Evolutionary conservation across 2,888 invertebrate species (phyloP), one percentile per base, ranked within the genome.

Genomic region (Microchrysa polita): DNA sequence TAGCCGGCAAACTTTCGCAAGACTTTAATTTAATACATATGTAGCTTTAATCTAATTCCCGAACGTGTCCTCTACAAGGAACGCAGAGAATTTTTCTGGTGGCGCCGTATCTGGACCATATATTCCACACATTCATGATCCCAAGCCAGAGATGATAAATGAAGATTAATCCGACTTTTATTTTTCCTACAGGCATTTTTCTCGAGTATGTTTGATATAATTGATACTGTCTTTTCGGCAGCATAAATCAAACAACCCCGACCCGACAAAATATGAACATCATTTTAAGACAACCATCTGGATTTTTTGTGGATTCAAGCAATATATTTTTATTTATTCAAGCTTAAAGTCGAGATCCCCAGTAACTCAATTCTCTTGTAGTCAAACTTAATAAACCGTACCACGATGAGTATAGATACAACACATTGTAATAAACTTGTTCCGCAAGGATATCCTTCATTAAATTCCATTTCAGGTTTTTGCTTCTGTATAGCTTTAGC

Each of bases 231-330:
- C 61, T 61, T 61, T 34, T 40, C 40, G 34, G 61, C 5, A 27
- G 61, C 61, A 61, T 61, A 61, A 61, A 61, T 61, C 61, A 61
- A 61, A 61, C 61, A 61, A 61, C 14, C 27, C 40, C 61, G 40
- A 12, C 34, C 23, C 27, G 2, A 40, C 61, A 10, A 40, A 40
- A 27, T n/a, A 40, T 16, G 61, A 61, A 9, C 40, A 5, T 61
- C 18, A 23, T 40, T 61, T 40, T 18, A 34, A 40, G 61, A 16
- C 34, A 16, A n/a, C 40, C 61, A 61, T 34, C 34, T 61, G 61
- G 40, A 27, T 40, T 48, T n/a, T 40, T 27, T 16, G 10, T 61
- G 61, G 40, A 40, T 40, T n/a, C n/a, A n/a, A 27, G 18, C 61
- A 61, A 23, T 40, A 61, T 40, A 61, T 61, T 61, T n/a, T 61